Percentiles rank a stretch among this genome's conserved stretches.
phyloP scores from a whole-genome alignment of 2,797 vertebrate species.

The Coregonus ussuriensis region DNA sequence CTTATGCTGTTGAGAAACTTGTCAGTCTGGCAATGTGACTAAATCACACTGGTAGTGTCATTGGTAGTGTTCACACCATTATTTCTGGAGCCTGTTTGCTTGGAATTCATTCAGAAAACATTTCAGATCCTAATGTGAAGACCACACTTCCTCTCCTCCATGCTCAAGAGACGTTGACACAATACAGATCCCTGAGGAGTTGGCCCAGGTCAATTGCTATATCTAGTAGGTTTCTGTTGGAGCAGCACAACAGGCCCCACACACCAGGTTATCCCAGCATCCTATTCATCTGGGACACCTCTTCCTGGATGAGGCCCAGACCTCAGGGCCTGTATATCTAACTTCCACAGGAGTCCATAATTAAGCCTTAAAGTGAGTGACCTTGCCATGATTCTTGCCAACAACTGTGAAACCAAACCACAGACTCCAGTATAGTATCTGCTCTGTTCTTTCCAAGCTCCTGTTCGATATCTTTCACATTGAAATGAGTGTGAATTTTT shows the following conservation, averaged over 20 bases:
- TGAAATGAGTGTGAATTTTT: background rate
- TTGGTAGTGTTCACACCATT: background rate
- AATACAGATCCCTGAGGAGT: constrained; percentile 26
- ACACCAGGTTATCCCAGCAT: background rate
- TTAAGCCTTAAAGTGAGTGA: background rate
- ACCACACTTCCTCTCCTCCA: constrained; percentile 67
- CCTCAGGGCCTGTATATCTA: background rate
- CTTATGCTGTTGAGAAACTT: background rate
- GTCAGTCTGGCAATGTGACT: background rate
- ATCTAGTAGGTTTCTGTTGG: background rate
- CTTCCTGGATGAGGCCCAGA: background rate
- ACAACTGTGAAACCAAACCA: background rate
- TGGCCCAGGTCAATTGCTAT: constrained; percentile 20
- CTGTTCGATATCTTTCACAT: background rate
- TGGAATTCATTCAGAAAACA: constrained; percentile 68
- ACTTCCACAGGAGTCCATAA: constrained; percentile 17
- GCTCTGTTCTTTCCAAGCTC: background rate
- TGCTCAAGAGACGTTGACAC: constrained; percentile 37
- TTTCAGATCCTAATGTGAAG: constrained; percentile 66
- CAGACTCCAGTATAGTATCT: background rate
- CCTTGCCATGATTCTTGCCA: too few relatives aligned
- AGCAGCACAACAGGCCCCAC: background rate
- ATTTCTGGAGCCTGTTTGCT: constrained; percentile 35
- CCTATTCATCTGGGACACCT: background rate
- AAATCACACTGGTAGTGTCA: background rate